Evolutionary conservation across 2,888 invertebrate species (phyloP).

Genomic region (Chymomyza fuscimana): DNA sequence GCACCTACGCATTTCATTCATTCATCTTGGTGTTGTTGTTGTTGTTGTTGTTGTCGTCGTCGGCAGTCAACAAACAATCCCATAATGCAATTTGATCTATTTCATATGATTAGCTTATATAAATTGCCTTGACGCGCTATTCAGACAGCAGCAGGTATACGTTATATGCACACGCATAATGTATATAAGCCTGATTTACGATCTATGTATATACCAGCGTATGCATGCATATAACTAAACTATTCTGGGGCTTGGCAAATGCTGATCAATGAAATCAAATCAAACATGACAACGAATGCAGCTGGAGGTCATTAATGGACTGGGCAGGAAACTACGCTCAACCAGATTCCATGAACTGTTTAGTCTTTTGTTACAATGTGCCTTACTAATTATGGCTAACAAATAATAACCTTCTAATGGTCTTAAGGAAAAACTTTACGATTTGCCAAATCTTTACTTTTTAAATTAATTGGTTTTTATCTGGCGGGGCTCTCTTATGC

Average conservation of each 20-base stretch:
- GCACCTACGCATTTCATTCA: constrained; percentile 4
- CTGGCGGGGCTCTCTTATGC: too few relatives aligned
- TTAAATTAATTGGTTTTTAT: too few relatives aligned
- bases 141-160: constrained; percentile 21
- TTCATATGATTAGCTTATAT: constrained; percentile 68
- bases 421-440: too few relatives aligned
- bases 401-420: too few relatives aligned
- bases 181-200: background rate
- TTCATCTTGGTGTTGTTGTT: too few relatives aligned
- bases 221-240: background rate
- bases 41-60: background rate
- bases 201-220: background rate
- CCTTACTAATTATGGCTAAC: too few relatives aligned
- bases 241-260: background rate
- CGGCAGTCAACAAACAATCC: constrained; percentile 34
- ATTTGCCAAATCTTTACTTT: too few relatives aligned
- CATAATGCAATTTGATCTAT: constrained; percentile 69
- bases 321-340: too few relatives aligned
- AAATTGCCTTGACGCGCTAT: constrained; percentile 47
- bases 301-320: too few relatives aligned
- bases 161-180: too few relatives aligned
- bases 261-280: background rate
- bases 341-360: too few relatives aligned
- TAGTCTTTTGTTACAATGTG: too few relatives aligned
- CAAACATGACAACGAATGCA: background rate